Evolutionary conservation across 2,113 vertebrate species (phyloP).

Genomic region (Lampris megalopsis): DNA sequence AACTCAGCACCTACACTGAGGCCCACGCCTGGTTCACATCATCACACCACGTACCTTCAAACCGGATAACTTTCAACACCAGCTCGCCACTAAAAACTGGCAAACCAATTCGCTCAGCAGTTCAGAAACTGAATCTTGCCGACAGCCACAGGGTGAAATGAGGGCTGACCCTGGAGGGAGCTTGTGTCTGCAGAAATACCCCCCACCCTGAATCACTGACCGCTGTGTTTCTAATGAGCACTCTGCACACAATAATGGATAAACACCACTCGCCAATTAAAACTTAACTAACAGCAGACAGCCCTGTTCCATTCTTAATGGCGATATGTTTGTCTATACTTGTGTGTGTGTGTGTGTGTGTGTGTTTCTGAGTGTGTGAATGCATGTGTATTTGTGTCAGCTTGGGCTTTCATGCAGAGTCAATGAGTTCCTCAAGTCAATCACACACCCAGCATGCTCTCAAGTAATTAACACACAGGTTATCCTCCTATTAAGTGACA

Average conservation of each 20-base stretch:
- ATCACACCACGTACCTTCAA: no score
- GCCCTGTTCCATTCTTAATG: no score
- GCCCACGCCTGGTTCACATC: no score
- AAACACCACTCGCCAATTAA: background rate
- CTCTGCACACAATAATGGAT: background rate
- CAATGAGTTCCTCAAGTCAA: background rate
- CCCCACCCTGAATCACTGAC: background rate
- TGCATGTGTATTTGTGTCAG: background rate
- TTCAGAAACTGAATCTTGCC: no score
- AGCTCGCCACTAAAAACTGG: no score
- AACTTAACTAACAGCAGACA: background rate
- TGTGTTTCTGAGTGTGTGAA: background rate
- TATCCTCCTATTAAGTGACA: background rate
- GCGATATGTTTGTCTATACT: no score
- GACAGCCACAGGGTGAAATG: no score
- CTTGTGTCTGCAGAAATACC: no score
- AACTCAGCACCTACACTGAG: no score
- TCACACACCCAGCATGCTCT: background rate
- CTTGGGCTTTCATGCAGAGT: background rate
- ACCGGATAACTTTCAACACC: no score
- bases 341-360: slow-evolving; percentile 5
- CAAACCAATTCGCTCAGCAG: no score
- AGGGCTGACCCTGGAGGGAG: no score
- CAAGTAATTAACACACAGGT: background rate
- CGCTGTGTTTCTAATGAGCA: background rate